These are phyloP conservation scores for Ornithoptera alexandrae DNA, from an alignment of 2,888 invertebrate genomes.

Conservation along the genomic window DNA sequence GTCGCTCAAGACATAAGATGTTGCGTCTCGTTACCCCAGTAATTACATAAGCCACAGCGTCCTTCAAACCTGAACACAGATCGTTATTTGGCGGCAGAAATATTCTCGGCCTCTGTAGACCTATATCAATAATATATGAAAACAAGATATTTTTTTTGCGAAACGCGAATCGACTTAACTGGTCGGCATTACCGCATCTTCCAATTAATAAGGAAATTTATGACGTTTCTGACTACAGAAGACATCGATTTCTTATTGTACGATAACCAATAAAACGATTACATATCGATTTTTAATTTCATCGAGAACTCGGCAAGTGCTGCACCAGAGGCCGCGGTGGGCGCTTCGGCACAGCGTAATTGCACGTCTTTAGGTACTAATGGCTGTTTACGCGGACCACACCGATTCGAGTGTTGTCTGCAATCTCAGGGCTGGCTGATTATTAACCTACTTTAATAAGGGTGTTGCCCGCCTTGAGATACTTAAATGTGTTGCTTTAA, in stretches of 20 bases:
- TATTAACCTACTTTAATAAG: conserved; percentile 22
- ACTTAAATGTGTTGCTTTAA: not conserved
- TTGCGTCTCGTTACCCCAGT: too few species aligned
- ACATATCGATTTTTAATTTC: conserved; percentile 24
- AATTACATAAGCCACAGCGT: too few species aligned
- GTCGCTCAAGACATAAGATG: too few species aligned
- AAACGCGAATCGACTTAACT: not conserved
- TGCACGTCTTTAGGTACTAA: conserved; percentile 15
- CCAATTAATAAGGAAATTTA: conserved; percentile 24
- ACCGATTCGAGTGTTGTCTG: conserved; percentile 14
- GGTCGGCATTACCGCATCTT: conserved; percentile 3
- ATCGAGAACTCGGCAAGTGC: conserved; percentile 16
- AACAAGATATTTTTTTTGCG: not conserved
- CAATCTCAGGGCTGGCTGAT: conserved; percentile 7
- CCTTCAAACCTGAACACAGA: too few species aligned
- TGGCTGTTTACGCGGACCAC: conserved; percentile 23
- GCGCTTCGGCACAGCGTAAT: conserved; percentile 11
- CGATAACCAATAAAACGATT: conserved; percentile 21
- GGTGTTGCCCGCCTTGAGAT: conserved; percentile 16
- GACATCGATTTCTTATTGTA: conserved; percentile 13
- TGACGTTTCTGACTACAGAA: conserved; percentile 14
- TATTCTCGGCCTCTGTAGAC: too few species aligned
- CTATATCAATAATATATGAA: too few species aligned
- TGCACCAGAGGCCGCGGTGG: conserved; percentile 2
- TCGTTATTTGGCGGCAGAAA: too few species aligned